phyloP scores from a whole-genome alignment of 2,113 vertebrate genomes.

The Paramormyrops kingsleyae region DNA sequence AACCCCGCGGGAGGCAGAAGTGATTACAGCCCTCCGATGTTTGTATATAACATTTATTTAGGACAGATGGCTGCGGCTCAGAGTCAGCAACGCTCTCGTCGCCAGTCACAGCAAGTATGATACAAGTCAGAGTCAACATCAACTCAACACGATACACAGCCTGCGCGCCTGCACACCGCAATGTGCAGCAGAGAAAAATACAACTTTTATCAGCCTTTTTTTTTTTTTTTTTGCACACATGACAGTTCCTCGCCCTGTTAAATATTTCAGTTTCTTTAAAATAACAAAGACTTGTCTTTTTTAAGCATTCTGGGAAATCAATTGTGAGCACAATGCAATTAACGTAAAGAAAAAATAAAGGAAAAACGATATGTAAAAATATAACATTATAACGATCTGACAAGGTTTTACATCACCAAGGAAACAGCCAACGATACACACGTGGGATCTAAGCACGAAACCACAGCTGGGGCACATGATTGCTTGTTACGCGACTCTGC shows the following conservation, averaged over 20 bases:
- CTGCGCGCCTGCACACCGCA: conserved; percentile 27
- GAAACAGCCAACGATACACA: conserved; percentile 56
- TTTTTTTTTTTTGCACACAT: conserved; percentile 36
- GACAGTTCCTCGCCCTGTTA: conserved; percentile 24
- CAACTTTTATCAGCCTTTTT: conserved; percentile 19
- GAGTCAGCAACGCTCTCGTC: conserved; percentile 53
- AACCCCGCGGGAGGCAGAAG: neutral
- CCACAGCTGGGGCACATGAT: conserved; percentile 45
- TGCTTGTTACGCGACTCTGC: conserved; percentile 50
- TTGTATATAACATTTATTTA: conserved; percentile 79
- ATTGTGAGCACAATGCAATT: neutral
- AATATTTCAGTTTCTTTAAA: conserved; percentile 42
- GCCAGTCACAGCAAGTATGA: conserved; percentile 46
- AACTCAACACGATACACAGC: conserved; percentile 43
- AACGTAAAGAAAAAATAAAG: neutral
- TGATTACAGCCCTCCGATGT: conserved; percentile 16
- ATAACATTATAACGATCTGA: conserved; percentile 26
- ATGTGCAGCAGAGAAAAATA: conserved; percentile 31
- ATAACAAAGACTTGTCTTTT: conserved; percentile 32
- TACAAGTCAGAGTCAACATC: conserved; percentile 47
- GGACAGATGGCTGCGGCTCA: conserved; percentile 62
- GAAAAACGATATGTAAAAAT: neutral
- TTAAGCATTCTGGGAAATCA: conserved; percentile 45
- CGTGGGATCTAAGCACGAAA: conserved; percentile 47
- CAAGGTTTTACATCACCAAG: conserved; percentile 56